Conservation (phyloP, 2,888 invertebrate genomes). For the Pyralis farinalis region DNA sequence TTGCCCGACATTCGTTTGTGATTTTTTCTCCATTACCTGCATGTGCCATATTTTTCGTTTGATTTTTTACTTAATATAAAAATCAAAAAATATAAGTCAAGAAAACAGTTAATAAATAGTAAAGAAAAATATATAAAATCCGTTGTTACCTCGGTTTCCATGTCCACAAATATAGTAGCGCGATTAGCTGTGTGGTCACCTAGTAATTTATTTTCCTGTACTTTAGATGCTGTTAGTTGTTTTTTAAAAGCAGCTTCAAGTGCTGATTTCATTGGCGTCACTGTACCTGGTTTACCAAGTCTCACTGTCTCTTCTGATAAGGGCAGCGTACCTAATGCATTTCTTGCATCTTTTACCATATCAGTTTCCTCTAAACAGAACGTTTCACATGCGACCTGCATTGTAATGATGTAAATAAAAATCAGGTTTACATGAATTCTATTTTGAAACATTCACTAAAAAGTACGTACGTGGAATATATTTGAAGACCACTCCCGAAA, state of each 20-base stretch:
- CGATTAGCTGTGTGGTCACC: constrained; percentile 79
- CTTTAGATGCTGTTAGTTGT: constrained; percentile 71
- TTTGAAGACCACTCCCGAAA: constrained; percentile 94
- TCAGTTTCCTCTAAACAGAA: constrained; percentile 96
- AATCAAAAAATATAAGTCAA: too few species aligned
- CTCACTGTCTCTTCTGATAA: constrained; percentile 87
- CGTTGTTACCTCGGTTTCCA: constrained; percentile 62
- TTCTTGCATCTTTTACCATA: constrained; percentile 89
- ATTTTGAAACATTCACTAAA: neutral
- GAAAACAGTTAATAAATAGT: too few species aligned
- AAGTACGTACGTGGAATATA: constrained; percentile 86
- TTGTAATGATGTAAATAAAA: too few species aligned
- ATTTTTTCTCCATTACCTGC: too few species aligned
- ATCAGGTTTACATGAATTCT: too few species aligned
- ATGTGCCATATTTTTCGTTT: too few species aligned
- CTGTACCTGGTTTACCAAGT: constrained; percentile 80
- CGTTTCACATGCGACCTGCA: constrained; percentile 93
- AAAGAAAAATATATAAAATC: too few species aligned
- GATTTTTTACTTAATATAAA: too few species aligned
- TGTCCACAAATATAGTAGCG: constrained; percentile 81
- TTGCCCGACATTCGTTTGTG: too few species aligned
- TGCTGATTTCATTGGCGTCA: constrained; percentile 40
- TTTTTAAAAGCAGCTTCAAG: constrained; percentile 57
- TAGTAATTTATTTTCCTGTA: constrained; percentile 78
- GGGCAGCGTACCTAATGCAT: constrained; percentile 87